Conservation (phyloP, 1,140 invertebrate species). For the Cotesia vestalis region DNA sequence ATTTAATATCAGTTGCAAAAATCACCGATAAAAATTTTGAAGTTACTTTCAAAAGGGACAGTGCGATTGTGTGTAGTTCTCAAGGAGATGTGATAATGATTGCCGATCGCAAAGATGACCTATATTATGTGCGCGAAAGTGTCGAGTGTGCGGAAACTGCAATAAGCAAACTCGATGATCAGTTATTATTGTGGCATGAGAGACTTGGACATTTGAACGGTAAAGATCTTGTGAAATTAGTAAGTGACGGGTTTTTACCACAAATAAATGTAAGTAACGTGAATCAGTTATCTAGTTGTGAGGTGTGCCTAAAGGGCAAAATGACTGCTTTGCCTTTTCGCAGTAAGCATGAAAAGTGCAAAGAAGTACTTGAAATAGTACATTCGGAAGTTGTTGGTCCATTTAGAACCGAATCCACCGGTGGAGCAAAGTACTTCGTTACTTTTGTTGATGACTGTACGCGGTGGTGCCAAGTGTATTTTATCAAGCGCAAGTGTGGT, state of each 20-base stretch:
- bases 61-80: slow-evolving; percentile 2
- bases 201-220: slow-evolving; percentile 36
- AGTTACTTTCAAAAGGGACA: slow-evolving; percentile 30
- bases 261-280: neutral
- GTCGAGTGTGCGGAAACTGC: neutral
- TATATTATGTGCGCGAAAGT: slow-evolving; percentile 30
- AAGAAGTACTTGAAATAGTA: slow-evolving; percentile 47
- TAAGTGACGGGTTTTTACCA: neutral
- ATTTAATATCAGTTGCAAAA: slow-evolving; percentile 46
- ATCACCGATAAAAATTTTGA: slow-evolving; percentile 38
- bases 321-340: slow-evolving; percentile 46
- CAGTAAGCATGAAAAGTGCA: slow-evolving; percentile 37
- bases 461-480: slow-evolving; percentile 48
- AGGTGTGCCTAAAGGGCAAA: slow-evolving; percentile 50
- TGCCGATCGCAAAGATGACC: slow-evolving; percentile 27
- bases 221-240: slow-evolving; percentile 29
- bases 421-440: slow-evolving; percentile 41
- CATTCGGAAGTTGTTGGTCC: slow-evolving; percentile 56
- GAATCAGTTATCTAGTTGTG: slow-evolving; percentile 34
- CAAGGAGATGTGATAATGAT: neutral
- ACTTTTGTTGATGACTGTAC: slow-evolving; percentile 45
- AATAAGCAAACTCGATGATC: neutral
- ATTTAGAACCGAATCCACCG: slow-evolving; percentile 39
- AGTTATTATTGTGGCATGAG: slow-evolving; percentile 32
- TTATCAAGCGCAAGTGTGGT: slow-evolving; percentile 57